Percentiles rank a stretch among this genome's conserved stretches.
These are phyloP conservation scores for Hapalemur alaotrensis DNA, from an alignment of 2,797 vertebrate genomes.

Conservation along the genomic window DNA sequence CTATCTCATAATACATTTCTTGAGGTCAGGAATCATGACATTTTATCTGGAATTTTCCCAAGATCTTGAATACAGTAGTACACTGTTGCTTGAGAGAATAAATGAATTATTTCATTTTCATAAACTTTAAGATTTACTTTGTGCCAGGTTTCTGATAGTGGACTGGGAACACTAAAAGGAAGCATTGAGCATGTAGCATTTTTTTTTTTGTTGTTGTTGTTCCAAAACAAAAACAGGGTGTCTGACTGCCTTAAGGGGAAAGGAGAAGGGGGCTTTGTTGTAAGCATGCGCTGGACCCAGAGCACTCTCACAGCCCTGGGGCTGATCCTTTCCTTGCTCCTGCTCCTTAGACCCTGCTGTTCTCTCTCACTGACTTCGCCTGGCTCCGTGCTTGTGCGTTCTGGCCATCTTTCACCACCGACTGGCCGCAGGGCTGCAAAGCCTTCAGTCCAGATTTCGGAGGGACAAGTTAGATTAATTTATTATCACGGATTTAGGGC, in stretches of 20 bases:
- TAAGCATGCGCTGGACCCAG: accelerated
- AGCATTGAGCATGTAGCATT: neutral
- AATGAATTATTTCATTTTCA: neutral
- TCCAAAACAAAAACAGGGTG: neutral
- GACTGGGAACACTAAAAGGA: neutral
- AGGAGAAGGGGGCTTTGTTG: neutral
- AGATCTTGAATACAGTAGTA: neutral
- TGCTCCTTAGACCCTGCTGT: neutral
- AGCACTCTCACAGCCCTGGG: neutral
- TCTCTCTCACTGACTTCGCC: neutral
- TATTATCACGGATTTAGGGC: neutral
- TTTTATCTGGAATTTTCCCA: neutral
- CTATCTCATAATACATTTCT: neutral
- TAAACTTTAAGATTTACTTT: neutral
- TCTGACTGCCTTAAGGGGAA: neutral
- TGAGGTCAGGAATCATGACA: neutral
- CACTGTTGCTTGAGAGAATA: neutral
- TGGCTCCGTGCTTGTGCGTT: neutral
- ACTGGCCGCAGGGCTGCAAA: neutral
- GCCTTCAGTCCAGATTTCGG: neutral
- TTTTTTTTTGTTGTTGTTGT: neutral
- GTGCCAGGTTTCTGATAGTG: neutral
- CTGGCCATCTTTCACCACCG: neutral
- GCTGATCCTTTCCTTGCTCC: neutral
- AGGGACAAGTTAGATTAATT: neutral